Conservation (phyloP, 64 coral and sea anemone genomes). For the Acropora yongei region DNA sequence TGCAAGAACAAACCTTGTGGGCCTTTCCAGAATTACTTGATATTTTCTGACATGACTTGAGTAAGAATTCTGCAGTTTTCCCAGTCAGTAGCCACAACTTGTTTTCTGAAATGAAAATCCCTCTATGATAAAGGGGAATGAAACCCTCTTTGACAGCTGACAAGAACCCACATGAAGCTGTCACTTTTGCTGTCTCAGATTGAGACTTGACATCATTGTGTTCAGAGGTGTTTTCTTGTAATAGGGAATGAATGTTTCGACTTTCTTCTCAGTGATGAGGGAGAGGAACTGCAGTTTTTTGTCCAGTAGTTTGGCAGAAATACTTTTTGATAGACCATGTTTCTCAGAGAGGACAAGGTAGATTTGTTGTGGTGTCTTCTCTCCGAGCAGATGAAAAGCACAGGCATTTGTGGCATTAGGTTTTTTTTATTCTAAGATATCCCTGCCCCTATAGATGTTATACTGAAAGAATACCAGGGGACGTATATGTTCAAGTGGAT, state of each 20-base stretch:
- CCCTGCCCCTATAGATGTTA: constrained; percentile 22
- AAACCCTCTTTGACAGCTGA: not conserved
- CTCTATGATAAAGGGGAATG: constrained; percentile 38
- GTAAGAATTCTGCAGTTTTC: constrained; percentile 30
- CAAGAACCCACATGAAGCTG: constrained; percentile 37
- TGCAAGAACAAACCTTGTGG: not conserved
- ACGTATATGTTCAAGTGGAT: constrained; percentile 44
- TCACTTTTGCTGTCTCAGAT: constrained; percentile 39
- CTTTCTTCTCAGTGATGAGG: constrained; percentile 13
- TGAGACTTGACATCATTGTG: constrained; percentile 34
- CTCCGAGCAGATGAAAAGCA: constrained; percentile 28
- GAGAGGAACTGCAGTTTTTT: constrained; percentile 1
- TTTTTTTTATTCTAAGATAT: constrained; percentile 1
- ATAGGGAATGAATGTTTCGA: constrained; percentile 6
- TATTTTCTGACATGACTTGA: constrained; percentile 24
- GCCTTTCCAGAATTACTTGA: constrained; percentile 42
- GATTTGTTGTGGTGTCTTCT: constrained; percentile 56
- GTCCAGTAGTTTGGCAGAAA: constrained; percentile 28
- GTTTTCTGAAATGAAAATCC: constrained; percentile 30
- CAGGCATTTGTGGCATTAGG: constrained; percentile 7
- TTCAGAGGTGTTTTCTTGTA: constrained; percentile 38
- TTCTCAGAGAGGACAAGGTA: constrained; percentile 34
- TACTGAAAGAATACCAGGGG: constrained; percentile 43
- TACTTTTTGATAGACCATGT: constrained; percentile 46
- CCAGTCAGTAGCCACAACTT: constrained; percentile 44